These are phyloP conservation scores for Axea sp. DNA, from an alignment of 2,888 invertebrate species.

Conservation along the genomic window DNA sequence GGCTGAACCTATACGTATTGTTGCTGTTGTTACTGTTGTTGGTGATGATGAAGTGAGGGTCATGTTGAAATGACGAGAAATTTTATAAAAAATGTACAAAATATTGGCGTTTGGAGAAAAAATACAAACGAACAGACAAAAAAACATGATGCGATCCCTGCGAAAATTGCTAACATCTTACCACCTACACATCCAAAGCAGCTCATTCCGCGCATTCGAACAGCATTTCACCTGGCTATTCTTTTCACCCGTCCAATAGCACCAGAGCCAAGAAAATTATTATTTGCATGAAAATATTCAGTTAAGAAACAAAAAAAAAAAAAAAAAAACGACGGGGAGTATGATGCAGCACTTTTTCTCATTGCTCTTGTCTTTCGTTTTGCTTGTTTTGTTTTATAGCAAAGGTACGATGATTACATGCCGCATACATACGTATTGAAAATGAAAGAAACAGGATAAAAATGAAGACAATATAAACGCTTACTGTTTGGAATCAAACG, in stretches of 20 bases:
- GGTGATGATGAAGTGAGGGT: conserved; percentile 59
- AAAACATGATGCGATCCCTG: conserved; percentile 63
- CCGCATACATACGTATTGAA: too few species aligned
- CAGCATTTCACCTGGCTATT: conserved; percentile 66
- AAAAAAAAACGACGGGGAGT: too few species aligned
- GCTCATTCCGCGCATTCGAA: conserved; percentile 79
- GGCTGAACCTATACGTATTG: conserved; percentile 65
- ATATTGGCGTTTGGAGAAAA: background rate
- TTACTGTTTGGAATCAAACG: too few species aligned
- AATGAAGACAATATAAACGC: too few species aligned
- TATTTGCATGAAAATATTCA: conserved; percentile 40
- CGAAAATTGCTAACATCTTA: conserved; percentile 80
- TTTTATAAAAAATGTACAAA: conserved; percentile 10
- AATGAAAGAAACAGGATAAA: too few species aligned
- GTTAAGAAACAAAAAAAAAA: conserved; percentile 6
- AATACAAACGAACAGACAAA: too few species aligned
- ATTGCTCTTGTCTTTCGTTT: too few species aligned
- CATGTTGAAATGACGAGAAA: conserved; percentile 44
- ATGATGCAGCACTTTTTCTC: conserved; percentile 19
- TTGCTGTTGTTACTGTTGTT: conserved; percentile 58
- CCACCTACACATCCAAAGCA: conserved; percentile 81
- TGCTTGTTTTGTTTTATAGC: too few species aligned
- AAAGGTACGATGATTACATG: too few species aligned
- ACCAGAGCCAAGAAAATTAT: conserved; percentile 42
- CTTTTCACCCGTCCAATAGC: conserved; percentile 47